Conservation (phyloP, 2,113 vertebrate genomes). For the Elachura formosa region DNA sequence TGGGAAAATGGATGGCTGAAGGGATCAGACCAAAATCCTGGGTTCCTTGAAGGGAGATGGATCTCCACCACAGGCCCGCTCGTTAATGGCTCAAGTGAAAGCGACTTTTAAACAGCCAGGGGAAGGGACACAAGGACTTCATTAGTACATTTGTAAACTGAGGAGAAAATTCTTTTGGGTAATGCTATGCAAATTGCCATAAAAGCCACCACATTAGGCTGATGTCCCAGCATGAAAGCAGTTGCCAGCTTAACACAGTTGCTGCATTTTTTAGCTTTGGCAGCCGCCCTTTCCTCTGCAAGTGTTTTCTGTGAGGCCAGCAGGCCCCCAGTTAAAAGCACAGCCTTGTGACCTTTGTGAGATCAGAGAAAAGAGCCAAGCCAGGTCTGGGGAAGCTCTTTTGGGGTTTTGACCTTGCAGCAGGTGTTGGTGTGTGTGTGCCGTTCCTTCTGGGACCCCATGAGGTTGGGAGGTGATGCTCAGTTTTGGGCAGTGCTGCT, state of each 20-base stretch:
- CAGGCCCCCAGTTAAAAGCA: not conserved
- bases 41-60: slow-evolving; percentile 29
- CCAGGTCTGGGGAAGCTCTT: accelerated
- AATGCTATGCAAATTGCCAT: slow-evolving; percentile 23
- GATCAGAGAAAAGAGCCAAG: not conserved
- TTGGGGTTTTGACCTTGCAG: not conserved
- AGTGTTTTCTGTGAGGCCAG: not conserved
- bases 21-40: slow-evolving; percentile 20
- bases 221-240: not conserved
- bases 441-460: not conserved
- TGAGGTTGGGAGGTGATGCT: not conserved
- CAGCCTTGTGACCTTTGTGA: not conserved
- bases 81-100: slow-evolving; percentile 3
- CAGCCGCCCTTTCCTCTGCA: not conserved
- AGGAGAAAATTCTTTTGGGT: slow-evolving; percentile 32
- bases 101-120: not conserved
- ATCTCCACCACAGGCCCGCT: not conserved
- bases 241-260: slow-evolving; percentile 21
- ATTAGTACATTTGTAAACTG: not conserved
- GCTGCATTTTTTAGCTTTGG: slow-evolving; percentile 13
- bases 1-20: slow-evolving; percentile 30
- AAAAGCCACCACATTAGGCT: slow-evolving; percentile 27
- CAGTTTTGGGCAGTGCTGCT: not conserved
- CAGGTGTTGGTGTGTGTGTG: not conserved
- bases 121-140: not conserved